A percentile compares a stretch with the other conserved stretches of the same genome.
Evolutionary conservation across 2,113 vertebrate species (phyloP).

Genomic region (Butastur rufipennis): DNA sequence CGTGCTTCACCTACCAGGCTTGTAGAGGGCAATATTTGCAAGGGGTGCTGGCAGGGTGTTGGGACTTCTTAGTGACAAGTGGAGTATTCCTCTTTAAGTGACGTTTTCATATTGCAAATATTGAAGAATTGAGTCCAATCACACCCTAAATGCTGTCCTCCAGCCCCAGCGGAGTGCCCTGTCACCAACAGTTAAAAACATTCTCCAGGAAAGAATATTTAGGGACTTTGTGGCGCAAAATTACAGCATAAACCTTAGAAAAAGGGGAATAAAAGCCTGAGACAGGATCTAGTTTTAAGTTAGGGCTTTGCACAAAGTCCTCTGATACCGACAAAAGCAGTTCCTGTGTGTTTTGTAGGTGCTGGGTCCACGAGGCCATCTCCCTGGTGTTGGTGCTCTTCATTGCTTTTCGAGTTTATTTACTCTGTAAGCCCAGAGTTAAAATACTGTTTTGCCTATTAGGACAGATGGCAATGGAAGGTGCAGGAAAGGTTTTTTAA

Average conservation of each 20-base stretch:
- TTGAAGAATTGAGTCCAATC: not conserved
- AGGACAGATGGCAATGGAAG: not conserved
- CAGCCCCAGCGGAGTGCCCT: not conserved
- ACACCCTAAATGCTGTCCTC: not conserved
- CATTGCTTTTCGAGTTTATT: not conserved
- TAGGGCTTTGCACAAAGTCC: not conserved
- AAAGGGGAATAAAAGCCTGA: not conserved
- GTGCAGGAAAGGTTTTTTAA: not conserved
- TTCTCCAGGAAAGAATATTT: not conserved
- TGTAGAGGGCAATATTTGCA: not conserved
- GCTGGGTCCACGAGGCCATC: accelerated
- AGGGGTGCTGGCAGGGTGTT: not conserved
- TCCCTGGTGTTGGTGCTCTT: not conserved
- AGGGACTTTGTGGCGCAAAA: not conserved
- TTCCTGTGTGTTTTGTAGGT: not conserved
- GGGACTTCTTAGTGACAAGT: not conserved
- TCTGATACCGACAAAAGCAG: not conserved
- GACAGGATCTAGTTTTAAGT: not conserved
- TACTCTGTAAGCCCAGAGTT: not conserved
- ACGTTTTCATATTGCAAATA: not conserved
- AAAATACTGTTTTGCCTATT: not conserved
- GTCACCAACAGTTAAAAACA: not conserved
- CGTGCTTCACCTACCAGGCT: not conserved
- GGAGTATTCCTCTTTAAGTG: not conserved
- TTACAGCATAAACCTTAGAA: not conserved